phyloP scores from a whole-genome alignment of 2,113 vertebrate species.

The Archilochus colubris region DNA sequence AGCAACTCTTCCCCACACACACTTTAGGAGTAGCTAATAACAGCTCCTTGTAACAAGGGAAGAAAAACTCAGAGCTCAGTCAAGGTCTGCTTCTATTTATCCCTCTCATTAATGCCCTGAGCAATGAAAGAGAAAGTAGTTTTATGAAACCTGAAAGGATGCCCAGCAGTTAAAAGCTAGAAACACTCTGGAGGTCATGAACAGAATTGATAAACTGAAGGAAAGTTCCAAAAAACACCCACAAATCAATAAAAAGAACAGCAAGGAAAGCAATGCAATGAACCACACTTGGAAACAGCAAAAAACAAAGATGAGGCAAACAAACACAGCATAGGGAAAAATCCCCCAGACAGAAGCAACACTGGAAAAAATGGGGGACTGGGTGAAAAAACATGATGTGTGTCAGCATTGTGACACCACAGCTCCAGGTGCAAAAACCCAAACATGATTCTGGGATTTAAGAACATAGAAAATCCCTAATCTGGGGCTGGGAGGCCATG shows the following conservation, averaged over 20 bases:
- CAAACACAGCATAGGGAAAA: background rate
- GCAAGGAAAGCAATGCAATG: background rate
- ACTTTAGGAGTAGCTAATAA: background rate
- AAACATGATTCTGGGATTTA: background rate
- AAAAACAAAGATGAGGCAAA: background rate
- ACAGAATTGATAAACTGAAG: constrained; percentile 10
- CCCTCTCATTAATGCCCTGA: constrained; percentile 16
- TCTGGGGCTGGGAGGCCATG: background rate
- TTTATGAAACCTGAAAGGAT: constrained; percentile 22
- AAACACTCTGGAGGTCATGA: constrained; percentile 27
- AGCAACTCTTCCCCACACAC: background rate
- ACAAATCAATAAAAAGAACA: constrained; percentile 24
- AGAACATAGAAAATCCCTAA: background rate
- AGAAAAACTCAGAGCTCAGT: background rate
- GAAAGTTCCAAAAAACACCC: constrained; percentile 6
- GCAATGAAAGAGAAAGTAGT: constrained; percentile 4
- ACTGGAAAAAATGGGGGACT: background rate
- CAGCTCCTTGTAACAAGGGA: background rate
- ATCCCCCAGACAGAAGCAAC: background rate
- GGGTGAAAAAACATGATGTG: fast-evolving
- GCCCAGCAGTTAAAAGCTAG: constrained; percentile 32
- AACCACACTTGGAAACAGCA: background rate
- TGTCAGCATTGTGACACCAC: background rate
- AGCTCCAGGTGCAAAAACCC: background rate
- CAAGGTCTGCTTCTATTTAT: constrained; percentile 5